Conservation (phyloP, 2,113 vertebrate species). For the Cranoglanis bouderius region DNA sequence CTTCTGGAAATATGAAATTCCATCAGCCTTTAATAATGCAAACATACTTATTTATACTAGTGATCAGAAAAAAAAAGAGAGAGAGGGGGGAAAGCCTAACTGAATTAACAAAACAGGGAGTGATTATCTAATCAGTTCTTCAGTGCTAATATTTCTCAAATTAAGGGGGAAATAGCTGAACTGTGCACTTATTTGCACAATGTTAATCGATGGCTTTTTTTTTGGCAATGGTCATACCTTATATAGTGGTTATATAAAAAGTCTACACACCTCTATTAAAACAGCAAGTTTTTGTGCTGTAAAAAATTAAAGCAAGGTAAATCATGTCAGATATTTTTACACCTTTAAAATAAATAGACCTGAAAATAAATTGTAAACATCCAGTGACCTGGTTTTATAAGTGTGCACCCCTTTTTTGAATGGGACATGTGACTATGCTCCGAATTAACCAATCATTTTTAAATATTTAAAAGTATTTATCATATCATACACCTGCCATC, state of each 20-base stretch:
- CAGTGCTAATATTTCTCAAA: not conserved
- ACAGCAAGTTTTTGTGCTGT: not conserved
- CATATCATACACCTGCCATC: not conserved
- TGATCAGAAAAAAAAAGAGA: not conserved
- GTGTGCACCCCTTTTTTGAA: not conserved
- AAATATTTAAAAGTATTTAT: not conserved
- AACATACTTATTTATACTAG: constrained; percentile 28
- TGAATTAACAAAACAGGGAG: not conserved
- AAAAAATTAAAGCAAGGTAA: not conserved
- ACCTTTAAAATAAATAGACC: not conserved
- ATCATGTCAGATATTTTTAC: not conserved
- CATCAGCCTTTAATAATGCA: constrained; percentile 39
- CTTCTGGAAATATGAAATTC: constrained; percentile 33
- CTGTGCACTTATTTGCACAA: not conserved
- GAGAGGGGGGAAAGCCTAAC: not conserved
- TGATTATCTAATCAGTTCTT: constrained; percentile 1
- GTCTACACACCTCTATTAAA: not conserved
- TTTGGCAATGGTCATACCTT: not conserved
- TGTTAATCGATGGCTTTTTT: not conserved
- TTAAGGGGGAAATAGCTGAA: not conserved
- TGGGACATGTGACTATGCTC: not conserved
- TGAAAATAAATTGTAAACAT: not conserved
- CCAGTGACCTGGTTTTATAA: not conserved
- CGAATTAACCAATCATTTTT: not conserved
- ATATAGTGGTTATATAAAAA: not conserved